Conservation (phyloP, 2,797 vertebrate species). For the Pangasius sanitwongsei region DNA sequence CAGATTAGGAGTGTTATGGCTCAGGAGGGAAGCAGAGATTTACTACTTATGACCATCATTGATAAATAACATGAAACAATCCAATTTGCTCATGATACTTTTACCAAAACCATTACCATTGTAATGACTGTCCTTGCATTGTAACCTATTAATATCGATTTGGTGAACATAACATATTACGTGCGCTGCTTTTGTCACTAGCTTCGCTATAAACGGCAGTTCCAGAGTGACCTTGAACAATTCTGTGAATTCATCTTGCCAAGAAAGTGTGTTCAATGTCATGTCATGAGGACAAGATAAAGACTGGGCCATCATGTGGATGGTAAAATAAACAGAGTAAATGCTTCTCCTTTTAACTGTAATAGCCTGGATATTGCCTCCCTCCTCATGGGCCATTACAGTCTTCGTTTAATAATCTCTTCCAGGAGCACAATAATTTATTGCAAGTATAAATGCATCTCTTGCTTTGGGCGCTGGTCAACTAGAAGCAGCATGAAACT, state of each 20-base stretch:
- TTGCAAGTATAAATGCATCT: constrained; percentile 52
- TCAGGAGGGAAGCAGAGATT: neutral
- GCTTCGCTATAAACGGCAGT: neutral
- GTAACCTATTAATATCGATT: constrained; percentile 56
- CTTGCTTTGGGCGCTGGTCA: constrained; percentile 61
- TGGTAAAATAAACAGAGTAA: constrained; percentile 72
- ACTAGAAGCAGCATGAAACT: constrained; percentile 90
- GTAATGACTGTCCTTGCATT: constrained; percentile 59
- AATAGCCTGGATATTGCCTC: constrained; percentile 77
- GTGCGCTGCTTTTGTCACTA: neutral
- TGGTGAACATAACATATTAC: constrained; percentile 43
- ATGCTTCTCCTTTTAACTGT: constrained; percentile 67
- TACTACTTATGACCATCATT: constrained; percentile 49
- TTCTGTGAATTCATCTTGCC: constrained; percentile 64
- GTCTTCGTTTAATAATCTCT: constrained; percentile 69
- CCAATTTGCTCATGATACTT: constrained; percentile 42
- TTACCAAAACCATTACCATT: constrained; percentile 46
- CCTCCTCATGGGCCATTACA: constrained; percentile 68
- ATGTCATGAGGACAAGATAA: constrained; percentile 67
- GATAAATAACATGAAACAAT: constrained; percentile 61
- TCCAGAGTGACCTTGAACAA: constrained; percentile 68
- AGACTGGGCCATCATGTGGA: constrained; percentile 57
- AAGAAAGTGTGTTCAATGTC: constrained; percentile 74
- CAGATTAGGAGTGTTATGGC: constrained; percentile 8
- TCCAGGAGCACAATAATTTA: constrained; percentile 64